These are phyloP conservation scores for Smittia aterrima DNA, from an alignment of 2,888 invertebrate species.

Conservation along the genomic window DNA sequence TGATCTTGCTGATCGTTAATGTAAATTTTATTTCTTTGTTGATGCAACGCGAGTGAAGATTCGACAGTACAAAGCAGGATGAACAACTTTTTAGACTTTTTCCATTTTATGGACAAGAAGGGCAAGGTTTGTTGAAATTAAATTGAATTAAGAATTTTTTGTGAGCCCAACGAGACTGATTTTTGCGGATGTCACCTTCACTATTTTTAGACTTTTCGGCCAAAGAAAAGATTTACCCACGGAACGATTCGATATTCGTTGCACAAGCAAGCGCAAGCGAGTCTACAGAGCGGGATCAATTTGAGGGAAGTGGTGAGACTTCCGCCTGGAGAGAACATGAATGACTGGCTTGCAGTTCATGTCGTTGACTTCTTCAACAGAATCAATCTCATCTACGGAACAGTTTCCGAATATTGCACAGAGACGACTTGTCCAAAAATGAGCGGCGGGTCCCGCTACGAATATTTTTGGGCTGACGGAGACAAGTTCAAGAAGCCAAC, in stretches of 20 bases:
- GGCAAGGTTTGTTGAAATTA: conserved; percentile 9
- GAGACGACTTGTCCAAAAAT: conserved; percentile 82
- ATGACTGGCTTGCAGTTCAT: conserved; percentile 92
- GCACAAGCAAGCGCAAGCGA: conserved; percentile 88
- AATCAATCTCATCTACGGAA: conserved; percentile 88
- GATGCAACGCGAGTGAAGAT: neutral
- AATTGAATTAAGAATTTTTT: neutral
- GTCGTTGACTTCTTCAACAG: conserved; percentile 94
- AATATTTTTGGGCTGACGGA: conserved; percentile 42
- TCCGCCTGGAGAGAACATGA: conserved; percentile 78
- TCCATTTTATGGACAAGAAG: conserved; percentile 31
- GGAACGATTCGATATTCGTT: conserved; percentile 84
- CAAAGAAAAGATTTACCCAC: conserved; percentile 82
- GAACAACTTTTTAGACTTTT: conserved; percentile 36
- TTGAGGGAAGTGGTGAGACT: conserved; percentile 75
- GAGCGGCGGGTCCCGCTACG: conserved; percentile 75
- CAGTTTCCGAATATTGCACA: conserved; percentile 81
- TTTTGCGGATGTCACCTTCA: conserved; percentile 21
- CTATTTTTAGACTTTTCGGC: conserved; percentile 75
- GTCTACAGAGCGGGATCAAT: conserved; percentile 85
- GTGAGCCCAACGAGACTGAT: neutral
- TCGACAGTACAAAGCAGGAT: conserved; percentile 4
- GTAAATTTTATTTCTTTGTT: neutral
- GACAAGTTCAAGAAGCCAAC: conserved; percentile 69
- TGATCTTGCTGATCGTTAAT: neutral